A percentile compares a stretch with the other conserved stretches of the same genome.
Conservation (phyloP, 2,797 vertebrate genomes). For the Eurystomus glaucurus region DNA sequence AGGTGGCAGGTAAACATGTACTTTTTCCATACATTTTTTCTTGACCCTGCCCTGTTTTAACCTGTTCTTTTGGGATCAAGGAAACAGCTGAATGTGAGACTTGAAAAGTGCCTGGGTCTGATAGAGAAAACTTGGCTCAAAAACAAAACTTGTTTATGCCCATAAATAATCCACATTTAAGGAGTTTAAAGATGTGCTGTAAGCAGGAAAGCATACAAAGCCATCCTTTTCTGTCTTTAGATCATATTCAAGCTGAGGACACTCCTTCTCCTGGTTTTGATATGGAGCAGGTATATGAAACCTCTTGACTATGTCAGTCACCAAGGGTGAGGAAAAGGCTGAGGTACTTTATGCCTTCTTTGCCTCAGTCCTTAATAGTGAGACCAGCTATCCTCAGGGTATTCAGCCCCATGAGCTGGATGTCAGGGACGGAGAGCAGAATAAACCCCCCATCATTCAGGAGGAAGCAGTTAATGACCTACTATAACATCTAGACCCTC, state of each 20-base stretch:
- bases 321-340: too few relatives aligned
- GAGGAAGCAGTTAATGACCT: too few relatives aligned
- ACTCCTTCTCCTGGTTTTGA: neutral
- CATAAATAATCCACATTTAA: neutral
- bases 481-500: too few relatives aligned
- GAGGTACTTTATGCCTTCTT: too few relatives aligned
- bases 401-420: too few relatives aligned
- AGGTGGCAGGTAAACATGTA: neutral
- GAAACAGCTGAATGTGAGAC: neutral
- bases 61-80: neutral
- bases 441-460: too few relatives aligned
- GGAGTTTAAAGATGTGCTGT: neutral
- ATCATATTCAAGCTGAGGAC: neutral
- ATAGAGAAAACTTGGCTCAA: neutral
- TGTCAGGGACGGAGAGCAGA: too few relatives aligned
- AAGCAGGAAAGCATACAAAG: neutral
- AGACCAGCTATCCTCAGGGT: too few relatives aligned
- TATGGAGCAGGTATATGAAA: neutral
- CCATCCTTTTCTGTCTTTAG: neutral
- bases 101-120: neutral
- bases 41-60: neutral
- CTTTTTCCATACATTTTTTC: neutral
- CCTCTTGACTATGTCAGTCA: neutral
- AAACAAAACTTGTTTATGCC: neutral
- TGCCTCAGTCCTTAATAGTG: too few relatives aligned